Evolutionary conservation across 2,888 invertebrate species (phyloP), one percentile per base, ranked within the genome.

Genomic region (Epicampocera succincta): DNA sequence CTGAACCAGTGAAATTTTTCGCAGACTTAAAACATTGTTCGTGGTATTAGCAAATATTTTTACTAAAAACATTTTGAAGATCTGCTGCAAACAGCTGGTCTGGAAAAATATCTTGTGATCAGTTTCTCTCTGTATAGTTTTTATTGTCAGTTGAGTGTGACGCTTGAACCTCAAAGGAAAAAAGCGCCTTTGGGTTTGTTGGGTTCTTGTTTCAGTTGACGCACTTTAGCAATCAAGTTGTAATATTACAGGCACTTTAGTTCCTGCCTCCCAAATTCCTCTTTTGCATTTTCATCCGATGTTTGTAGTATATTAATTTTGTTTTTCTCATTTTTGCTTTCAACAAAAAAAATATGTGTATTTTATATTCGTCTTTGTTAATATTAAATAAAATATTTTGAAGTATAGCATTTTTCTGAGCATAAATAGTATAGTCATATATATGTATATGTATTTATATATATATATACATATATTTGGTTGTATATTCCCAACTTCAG

Each of bases 171-270:
- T n/a, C n/a, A n/a, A n/a, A n/a, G n/a, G n/a, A n/a, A n/a, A n/a
- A n/a, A n/a, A n/a, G n/a, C n/a, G n/a, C n/a, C 8, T 33, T 33
- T 6, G 3, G 1, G 33, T 9, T 33, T 33, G 33, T 6, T 33
- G 61, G 68, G 73, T 81, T 77, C 68, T 25, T 46, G 54, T 69
- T 75, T 66, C 12, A 42, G 68, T 58, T 77, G 81, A 81, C 77
- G 69, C 68, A 69, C 72, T 76, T 68, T 44, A 48, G 25, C 69
- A 77, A 71, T 71, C 52, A 80, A 80, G 77, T 77, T 81, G 68
- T 77, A 77, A 77, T 81, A 73, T 77, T 81, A 81, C 71, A 77
- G 63, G 68, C 73, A 66, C 63, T 77, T 77, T 65, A 77, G 77
- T 63, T 46, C 17, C 58, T 74, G 61, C 68, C 73, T 73, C 50